A percentile compares a stretch with the other conserved stretches of the same genome.
Evolutionary conservation across 2,113 vertebrate genomes (phyloP).

Genomic region (Platysteira castanea): DNA sequence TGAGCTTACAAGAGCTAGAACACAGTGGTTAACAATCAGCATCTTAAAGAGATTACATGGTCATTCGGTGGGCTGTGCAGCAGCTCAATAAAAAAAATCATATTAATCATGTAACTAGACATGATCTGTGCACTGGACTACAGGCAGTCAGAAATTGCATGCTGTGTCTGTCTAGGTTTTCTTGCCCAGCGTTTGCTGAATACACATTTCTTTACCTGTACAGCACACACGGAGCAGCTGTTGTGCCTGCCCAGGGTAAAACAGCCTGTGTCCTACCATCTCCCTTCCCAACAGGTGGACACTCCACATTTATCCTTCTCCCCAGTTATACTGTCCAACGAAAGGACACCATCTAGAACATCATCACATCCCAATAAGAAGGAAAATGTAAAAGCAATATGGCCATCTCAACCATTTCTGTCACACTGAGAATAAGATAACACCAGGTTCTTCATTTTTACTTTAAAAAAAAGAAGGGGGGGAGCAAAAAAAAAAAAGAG

Average conservation of each 20-base stretch:
- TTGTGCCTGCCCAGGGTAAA: background rate
- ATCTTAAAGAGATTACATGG: background rate
- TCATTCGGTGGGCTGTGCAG: background rate
- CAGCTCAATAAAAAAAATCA: background rate
- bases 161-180: background rate
- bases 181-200: background rate
- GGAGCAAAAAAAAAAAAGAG: background rate
- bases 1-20: background rate
- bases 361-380: background rate
- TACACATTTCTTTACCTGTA: background rate
- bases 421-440: background rate
- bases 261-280: background rate
- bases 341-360: background rate
- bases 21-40: background rate
- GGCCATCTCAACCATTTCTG: background rate
- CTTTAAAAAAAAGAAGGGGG: fast-evolving
- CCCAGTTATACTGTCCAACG: background rate
- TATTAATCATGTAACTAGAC: background rate
- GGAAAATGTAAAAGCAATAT: background rate
- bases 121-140: background rate
- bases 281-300: background rate
- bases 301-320: background rate
- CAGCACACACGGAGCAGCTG: background rate
- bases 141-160: background rate
- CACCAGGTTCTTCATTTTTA: background rate